Evolutionary conservation across 2,888 invertebrate species (phyloP).

Genomic region (Macrostomum cliftonense): DNA sequence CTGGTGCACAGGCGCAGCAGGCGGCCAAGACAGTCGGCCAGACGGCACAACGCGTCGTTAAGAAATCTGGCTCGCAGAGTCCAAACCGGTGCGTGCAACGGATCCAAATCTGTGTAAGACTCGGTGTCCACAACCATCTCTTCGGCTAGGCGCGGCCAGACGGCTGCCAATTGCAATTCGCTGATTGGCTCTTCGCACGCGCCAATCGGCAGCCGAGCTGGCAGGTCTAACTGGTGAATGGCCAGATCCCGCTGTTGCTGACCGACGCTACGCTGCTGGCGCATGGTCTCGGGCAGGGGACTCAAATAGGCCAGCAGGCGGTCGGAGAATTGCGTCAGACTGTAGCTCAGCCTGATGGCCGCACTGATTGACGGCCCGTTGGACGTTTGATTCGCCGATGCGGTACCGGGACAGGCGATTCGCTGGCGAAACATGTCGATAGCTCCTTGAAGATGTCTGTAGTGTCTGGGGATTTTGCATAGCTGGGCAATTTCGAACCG

Average conservation of each 20-base stretch:
- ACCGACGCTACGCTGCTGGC: too few species aligned
- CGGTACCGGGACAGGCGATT: constrained; percentile 40
- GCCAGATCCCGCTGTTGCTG: too few species aligned
- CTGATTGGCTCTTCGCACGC: constrained; percentile 59
- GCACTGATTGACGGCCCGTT: background rate
- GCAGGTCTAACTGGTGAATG: too few species aligned
- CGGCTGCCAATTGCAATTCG: constrained; percentile 55
- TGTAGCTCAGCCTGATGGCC: background rate
- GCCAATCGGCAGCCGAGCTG: constrained; percentile 54
- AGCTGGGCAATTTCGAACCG: constrained; percentile 74
- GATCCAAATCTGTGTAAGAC: constrained; percentile 67
- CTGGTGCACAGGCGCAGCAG: constrained; percentile 42
- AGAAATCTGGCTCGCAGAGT: constrained; percentile 41
- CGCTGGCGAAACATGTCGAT: constrained; percentile 70
- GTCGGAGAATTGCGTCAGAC: too few species aligned
- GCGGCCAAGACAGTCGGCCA: too few species aligned
- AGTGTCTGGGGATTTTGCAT: constrained; percentile 57
- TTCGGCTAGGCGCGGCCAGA: constrained; percentile 69
- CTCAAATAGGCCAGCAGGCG: too few species aligned
- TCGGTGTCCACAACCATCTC: constrained; percentile 69
- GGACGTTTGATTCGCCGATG: background rate
- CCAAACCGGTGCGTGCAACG: constrained; percentile 58
- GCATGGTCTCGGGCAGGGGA: too few species aligned
- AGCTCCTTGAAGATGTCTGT: constrained; percentile 58
- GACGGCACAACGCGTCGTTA: constrained; percentile 49